Evolutionary conservation across 2,797 vertebrate species (phyloP), one percentile per base, ranked within the genome.

Genomic region (Lepilemur ruficaudatus): DNA sequence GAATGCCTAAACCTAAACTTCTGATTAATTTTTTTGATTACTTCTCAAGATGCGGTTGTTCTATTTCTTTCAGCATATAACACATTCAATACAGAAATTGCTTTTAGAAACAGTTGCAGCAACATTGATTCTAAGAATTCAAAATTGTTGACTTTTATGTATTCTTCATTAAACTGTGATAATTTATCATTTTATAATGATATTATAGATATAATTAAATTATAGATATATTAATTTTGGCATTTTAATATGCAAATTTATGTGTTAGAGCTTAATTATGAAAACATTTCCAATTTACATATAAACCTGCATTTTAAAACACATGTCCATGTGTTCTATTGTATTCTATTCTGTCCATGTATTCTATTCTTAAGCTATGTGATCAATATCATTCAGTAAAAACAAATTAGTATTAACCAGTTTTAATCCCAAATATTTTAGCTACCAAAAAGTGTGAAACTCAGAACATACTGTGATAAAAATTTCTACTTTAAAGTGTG

Each of bases 1-100:
- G 46, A 95, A 88, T 35, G 41, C 9, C 63, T 93, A 22, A 69
- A 52, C 50, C 2, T 57, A 81, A 38, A 78, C 0, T 38, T 73
- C 89, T 97, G 50, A 90, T 93, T 84, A 91, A 67, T 41, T 4
- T 38, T 95, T 96, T 38, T 70, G 30, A 83, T 83, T 94, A 93
- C 95, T 13, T 92, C 23, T 2, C 30, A 59, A 76, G 1, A 81
- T 81, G 18, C 4, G 72, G 46, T 86, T 83, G n/a, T 25, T 87
- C 63, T 32, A 81, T 25, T 69, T 73, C 52, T 50, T 73, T 65
- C 8, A 38, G 9, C 50, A 48, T 30, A 12, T 80, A 35, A 69
- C 38, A 65, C 35, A 61, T 59, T 82, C 3, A 41, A 7, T 32
- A 17, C 18, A 67, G 80, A 89, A 76, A 76, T 59, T 4, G n/a